Conservation (phyloP, 1,140 invertebrate genomes). For the Zeugodacus cucurbitae region DNA sequence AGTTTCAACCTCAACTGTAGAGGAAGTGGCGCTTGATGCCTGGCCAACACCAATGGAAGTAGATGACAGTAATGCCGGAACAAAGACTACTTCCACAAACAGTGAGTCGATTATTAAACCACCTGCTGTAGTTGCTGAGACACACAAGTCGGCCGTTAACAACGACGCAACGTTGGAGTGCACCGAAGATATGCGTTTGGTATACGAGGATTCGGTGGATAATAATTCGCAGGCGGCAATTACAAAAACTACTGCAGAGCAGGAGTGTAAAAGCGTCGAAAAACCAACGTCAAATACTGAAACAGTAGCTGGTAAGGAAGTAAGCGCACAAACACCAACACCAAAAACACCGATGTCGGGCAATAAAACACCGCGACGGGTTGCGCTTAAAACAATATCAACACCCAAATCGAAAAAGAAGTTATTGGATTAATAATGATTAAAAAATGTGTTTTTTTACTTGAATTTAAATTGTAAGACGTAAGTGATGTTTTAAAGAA, state of each 20-base stretch:
- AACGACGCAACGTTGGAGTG: conserved; percentile 63
- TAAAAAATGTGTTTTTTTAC: background rate
- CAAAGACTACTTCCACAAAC: conserved; percentile 7
- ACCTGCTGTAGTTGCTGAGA: conserved; percentile 26
- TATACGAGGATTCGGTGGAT: conserved; percentile 71
- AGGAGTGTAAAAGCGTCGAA: conserved; percentile 44
- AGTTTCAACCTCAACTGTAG: conserved; percentile 48
- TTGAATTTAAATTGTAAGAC: background rate
- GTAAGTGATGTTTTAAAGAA: background rate
- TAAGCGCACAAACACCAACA: conserved; percentile 55
- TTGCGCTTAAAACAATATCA: conserved; percentile 78
- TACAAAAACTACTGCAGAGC: conserved; percentile 39
- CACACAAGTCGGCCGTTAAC: conserved; percentile 49
- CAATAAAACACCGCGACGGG: conserved; percentile 73
- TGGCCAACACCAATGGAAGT: conserved; percentile 63
- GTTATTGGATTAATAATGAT: conserved; percentile 52
- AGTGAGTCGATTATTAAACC: background rate
- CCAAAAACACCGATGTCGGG: conserved; percentile 53
- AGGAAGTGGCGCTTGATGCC: conserved; percentile 70
- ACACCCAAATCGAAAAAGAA: conserved; percentile 78
- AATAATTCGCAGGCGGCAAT: conserved; percentile 47
- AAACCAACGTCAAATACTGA: background rate
- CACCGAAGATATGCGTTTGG: conserved; percentile 75
- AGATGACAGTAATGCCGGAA: conserved; percentile 49
- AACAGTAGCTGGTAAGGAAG: conserved; percentile 47